Conservation (phyloP, 2,888 invertebrate genomes). For the Fissipunctia ypsillon region DNA sequence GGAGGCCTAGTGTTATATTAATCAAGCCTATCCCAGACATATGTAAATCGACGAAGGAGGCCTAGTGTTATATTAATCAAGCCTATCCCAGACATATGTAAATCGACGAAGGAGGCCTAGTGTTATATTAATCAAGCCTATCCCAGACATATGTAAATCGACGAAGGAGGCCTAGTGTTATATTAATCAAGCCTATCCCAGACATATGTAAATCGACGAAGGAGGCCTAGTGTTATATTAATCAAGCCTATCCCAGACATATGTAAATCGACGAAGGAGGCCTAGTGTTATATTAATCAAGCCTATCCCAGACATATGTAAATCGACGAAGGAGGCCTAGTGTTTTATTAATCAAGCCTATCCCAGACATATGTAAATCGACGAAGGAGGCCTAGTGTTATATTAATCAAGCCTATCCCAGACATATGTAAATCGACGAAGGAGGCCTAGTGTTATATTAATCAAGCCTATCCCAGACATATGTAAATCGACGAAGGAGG, state of each 20-base stretch:
- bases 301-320: constrained; percentile 39
- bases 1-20: constrained; percentile 16
- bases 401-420: constrained; percentile 34
- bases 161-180: not conserved
- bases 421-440: constrained; percentile 46
- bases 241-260: constrained; percentile 38
- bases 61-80: constrained; percentile 31
- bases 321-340: not conserved
- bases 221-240: constrained; percentile 16
- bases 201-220: constrained; percentile 46
- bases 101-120: not conserved
- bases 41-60: constrained; percentile 26
- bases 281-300: constrained; percentile 31
- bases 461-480: constrained; percentile 38
- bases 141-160: constrained; percentile 44
- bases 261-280: constrained; percentile 26
- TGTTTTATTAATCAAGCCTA: constrained; percentile 35
- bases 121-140: constrained; percentile 35
- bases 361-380: constrained; percentile 44
- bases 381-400: not conserved
- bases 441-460: constrained; percentile 16
- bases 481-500: constrained; percentile 26
- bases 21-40: constrained; percentile 38
- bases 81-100: constrained; percentile 39
- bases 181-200: constrained; percentile 34